These are phyloP conservation scores for Florisuga fusca DNA, from an alignment of 2,797 vertebrate species.

Conservation along the genomic window DNA sequence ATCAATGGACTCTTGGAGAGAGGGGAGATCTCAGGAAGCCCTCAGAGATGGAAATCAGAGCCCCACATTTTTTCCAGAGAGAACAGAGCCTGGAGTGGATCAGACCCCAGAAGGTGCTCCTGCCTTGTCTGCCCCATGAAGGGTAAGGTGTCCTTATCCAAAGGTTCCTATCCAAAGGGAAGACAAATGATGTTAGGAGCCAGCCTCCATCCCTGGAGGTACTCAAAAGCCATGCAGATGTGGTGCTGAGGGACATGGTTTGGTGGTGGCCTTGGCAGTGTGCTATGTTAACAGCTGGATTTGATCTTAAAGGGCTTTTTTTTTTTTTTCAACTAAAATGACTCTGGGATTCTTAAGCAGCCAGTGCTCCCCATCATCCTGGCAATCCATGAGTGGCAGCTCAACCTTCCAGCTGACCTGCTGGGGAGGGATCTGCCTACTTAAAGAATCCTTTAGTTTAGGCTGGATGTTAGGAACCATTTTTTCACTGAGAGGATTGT, in stretches of 20 bases:
- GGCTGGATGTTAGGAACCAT: too few relatives aligned
- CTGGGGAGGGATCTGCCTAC: neutral
- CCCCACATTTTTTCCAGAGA: neutral
- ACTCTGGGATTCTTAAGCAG: neutral
- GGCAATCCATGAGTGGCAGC: neutral
- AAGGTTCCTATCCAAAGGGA: neutral
- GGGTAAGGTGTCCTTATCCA: neutral
- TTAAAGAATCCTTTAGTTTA: neutral
- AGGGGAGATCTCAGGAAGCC: neutral
- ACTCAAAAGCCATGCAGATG: too few relatives aligned
- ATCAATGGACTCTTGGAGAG: neutral
- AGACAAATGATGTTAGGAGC: neutral
- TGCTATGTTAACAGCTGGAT: too few relatives aligned
- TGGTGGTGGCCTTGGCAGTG: too few relatives aligned
- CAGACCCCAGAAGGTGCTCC: neutral
- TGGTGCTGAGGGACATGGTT: too few relatives aligned
- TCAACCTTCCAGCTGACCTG: neutral
- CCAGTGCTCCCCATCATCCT: too few relatives aligned
- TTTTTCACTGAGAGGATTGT: too few relatives aligned
- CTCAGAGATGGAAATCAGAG: neutral
- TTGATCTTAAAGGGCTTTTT: too few relatives aligned
- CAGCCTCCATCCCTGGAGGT: too few relatives aligned
- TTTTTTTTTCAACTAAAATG: too few relatives aligned
- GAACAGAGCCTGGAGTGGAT: neutral
- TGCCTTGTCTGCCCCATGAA: accelerated